phyloP scores from a whole-genome alignment of 2,888 invertebrate species.

The Drosophila differens region DNA sequence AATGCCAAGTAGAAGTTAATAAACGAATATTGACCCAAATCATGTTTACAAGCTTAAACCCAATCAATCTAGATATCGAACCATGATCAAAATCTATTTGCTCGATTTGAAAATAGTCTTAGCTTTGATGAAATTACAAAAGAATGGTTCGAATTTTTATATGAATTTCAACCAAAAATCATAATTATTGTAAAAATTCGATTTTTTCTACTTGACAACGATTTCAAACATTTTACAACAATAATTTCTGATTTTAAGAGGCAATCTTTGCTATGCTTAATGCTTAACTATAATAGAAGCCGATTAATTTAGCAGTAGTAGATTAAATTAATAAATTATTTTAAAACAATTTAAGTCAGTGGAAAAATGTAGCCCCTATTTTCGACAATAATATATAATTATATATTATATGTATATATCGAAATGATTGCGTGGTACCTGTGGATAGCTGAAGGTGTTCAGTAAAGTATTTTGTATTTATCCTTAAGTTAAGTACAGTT shows the following conservation, averaged over 20 bases:
- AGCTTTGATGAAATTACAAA: not conserved
- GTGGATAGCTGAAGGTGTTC: not conserved
- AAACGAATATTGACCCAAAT: not conserved
- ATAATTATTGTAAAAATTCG: not conserved
- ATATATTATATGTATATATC: too few species aligned
- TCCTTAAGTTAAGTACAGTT: not conserved
- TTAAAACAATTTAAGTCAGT: not conserved
- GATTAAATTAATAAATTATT: not conserved
- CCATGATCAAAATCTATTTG: not conserved
- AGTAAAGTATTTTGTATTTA: not conserved
- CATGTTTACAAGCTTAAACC: not conserved
- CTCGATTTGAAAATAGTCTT: not conserved
- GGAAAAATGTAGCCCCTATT: too few species aligned
- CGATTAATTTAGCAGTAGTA: not conserved
- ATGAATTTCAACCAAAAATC: not conserved
- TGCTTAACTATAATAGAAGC: not conserved
- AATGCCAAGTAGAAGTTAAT: not conserved
- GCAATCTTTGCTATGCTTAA: not conserved
- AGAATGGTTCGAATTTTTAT: not conserved
- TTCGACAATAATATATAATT: too few species aligned
- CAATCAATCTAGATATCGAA: not conserved
- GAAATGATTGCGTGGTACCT: too few species aligned
- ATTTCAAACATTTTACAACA: not conserved
- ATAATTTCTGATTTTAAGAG: not conserved
- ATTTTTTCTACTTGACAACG: not conserved